phyloP scores from a whole-genome alignment of 2,113 vertebrate species.

The Gallinago paraguaiae region DNA sequence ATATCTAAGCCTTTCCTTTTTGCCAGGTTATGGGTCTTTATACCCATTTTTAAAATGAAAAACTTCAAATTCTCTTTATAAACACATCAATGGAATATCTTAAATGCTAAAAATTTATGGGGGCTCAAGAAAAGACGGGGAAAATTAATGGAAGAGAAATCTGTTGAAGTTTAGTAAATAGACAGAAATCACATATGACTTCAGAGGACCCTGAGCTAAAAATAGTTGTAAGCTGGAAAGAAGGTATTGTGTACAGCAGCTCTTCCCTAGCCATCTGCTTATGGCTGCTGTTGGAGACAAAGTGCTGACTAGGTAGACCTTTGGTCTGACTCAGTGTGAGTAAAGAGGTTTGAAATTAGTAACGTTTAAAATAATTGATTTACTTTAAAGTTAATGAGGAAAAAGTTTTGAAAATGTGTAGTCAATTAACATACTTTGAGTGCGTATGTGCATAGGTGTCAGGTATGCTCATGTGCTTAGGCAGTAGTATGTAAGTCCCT shows the following conservation, averaged over 20 bases:
- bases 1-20: background rate
- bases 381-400: slow-evolving; percentile 9
- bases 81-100: background rate
- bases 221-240: background rate
- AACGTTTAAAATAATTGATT: background rate
- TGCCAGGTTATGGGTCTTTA: background rate
- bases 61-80: background rate
- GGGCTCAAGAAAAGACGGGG: background rate
- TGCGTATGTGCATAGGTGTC: background rate
- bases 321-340: background rate
- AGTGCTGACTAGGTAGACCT: background rate
- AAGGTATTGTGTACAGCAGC: background rate
- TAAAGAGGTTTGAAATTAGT: background rate
- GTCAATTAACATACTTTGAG: background rate
- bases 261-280: background rate
- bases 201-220: background rate
- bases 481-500: background rate
- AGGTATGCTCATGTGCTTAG: background rate
- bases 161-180: background rate
- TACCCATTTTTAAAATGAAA: background rate
- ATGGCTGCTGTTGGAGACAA: background rate
- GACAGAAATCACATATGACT: background rate
- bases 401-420: background rate
- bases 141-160: background rate
- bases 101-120: background rate